A percentile compares a stretch with the other conserved stretches of the same genome.
Evolutionary conservation across 2,888 invertebrate species (phyloP).

Genomic region (Drosophila anceps): DNA sequence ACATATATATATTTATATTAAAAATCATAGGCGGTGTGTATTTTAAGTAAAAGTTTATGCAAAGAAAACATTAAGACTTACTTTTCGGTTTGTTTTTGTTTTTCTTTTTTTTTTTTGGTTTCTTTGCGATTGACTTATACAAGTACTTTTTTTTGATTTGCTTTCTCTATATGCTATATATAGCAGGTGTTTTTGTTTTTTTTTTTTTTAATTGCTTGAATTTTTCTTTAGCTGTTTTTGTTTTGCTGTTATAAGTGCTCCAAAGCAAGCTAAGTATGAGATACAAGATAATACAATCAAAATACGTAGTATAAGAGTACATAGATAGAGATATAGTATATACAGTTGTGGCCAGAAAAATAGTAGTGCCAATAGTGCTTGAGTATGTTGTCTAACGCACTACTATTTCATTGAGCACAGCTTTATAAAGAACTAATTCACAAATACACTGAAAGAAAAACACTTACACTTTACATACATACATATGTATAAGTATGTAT

Average conservation of each 20-base stretch:
- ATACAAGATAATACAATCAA: conserved; percentile 84
- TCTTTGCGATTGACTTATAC: conserved; percentile 68
- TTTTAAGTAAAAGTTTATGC: conserved; percentile 58
- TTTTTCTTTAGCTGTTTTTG: conserved; percentile 66
- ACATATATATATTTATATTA: conserved; percentile 12
- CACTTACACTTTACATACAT: too few relatives aligned
- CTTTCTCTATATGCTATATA: conserved; percentile 55
- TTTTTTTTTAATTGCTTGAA: conserved; percentile 56
- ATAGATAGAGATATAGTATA: conserved; percentile 46
- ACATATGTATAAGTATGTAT: conserved; percentile 40
- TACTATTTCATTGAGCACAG: too few relatives aligned
- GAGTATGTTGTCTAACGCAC: too few relatives aligned
- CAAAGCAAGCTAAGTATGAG: conserved; percentile 86
- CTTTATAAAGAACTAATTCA: too few relatives aligned
- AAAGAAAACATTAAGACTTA: conserved; percentile 74
- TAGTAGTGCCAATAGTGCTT: too few relatives aligned
- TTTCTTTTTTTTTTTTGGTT: conserved; percentile 71
- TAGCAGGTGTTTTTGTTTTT: conserved; percentile 50
- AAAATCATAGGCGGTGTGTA: conserved; percentile 46
- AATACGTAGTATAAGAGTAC: conserved; percentile 74
- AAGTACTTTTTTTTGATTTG: conserved; percentile 48
- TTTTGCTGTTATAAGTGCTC: conserved; percentile 84
- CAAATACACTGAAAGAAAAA: too few relatives aligned
- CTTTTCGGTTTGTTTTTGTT: conserved; percentile 71
- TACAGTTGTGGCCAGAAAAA: too few relatives aligned